These are phyloP conservation scores for Hypotaenidia philippensis DNA, from an alignment of 2,797 vertebrate genomes.

Conservation along the genomic window DNA sequence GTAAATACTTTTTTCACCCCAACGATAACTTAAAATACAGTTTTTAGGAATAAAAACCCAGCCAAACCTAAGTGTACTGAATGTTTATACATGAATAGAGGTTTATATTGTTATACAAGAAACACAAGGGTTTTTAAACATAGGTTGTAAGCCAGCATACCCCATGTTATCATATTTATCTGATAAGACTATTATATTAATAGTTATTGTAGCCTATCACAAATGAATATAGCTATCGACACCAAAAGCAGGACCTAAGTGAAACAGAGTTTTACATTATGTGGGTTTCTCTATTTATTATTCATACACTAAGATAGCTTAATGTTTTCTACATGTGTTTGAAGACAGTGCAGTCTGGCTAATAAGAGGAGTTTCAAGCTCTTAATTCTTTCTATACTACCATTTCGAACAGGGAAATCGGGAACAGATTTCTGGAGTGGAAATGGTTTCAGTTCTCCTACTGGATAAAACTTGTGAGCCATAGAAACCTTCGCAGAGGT, in stretches of 20 bases:
- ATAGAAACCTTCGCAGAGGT: not conserved
- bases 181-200: not conserved
- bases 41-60: not conserved
- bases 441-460: not conserved
- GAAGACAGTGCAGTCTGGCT: not conserved
- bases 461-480: not conserved
- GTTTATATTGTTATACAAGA: not conserved
- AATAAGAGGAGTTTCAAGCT: not conserved
- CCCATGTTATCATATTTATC: not conserved
- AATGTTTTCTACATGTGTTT: not conserved
- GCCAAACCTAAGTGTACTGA: not conserved
- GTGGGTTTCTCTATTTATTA: not conserved
- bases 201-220: not conserved
- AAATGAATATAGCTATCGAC: not conserved
- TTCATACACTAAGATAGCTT: not conserved
- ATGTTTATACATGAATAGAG: not conserved
- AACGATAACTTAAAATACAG: not conserved
- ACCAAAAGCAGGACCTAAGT: not conserved
- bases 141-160: not conserved
- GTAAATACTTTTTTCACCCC: not conserved
- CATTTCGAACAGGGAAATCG: not conserved
- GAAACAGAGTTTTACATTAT: not conserved
- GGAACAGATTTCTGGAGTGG: not conserved
- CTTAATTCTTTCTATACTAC: not conserved
- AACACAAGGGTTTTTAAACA: not conserved